phyloP scores from a whole-genome alignment of 2,113 vertebrate species.

The Prionailurus bengalensis region DNA sequence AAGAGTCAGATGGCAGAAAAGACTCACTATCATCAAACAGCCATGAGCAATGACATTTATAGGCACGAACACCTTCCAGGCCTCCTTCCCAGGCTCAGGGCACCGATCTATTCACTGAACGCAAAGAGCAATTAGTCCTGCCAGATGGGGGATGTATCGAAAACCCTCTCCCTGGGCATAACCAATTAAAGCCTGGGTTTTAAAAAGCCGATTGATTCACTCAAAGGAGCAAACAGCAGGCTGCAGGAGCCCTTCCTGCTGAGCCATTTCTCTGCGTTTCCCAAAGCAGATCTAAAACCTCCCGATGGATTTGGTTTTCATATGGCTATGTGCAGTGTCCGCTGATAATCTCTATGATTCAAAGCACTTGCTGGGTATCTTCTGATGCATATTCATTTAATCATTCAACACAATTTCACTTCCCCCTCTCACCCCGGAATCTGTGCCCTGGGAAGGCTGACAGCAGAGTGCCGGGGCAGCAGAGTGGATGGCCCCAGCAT shows the following conservation, averaged over 20 bases:
- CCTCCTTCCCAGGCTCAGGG: constrained; percentile 36
- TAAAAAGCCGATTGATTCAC: constrained; percentile 38
- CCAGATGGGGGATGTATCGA: constrained; percentile 64
- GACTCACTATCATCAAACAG: background rate
- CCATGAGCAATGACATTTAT: background rate
- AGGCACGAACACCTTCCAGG: constrained; percentile 14
- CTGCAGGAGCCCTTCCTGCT: constrained; percentile 45
- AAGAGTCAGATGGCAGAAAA: constrained; percentile 48
- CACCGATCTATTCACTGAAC: constrained; percentile 13
- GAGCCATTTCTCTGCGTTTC: constrained; percentile 41
- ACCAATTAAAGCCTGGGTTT: constrained; percentile 71
- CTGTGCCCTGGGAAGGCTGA: constrained; percentile 28
- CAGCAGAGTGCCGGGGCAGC: background rate
- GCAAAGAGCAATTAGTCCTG: constrained; percentile 68
- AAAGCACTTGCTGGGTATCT: constrained; percentile 49
- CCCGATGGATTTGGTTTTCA: background rate
- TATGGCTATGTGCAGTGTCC: background rate
- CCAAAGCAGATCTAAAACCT: constrained; percentile 69
- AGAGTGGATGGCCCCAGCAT: rapidly evolving
- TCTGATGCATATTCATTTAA: background rate
- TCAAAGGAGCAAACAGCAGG: constrained; percentile 66
- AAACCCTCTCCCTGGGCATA: constrained; percentile 68
- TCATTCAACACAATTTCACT: constrained; percentile 49
- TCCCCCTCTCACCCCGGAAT: constrained; percentile 11
- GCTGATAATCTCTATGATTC: constrained; percentile 6